phyloP scores from a whole-genome alignment of 2,797 vertebrate genomes.

The Triplophysa bombifrons region DNA sequence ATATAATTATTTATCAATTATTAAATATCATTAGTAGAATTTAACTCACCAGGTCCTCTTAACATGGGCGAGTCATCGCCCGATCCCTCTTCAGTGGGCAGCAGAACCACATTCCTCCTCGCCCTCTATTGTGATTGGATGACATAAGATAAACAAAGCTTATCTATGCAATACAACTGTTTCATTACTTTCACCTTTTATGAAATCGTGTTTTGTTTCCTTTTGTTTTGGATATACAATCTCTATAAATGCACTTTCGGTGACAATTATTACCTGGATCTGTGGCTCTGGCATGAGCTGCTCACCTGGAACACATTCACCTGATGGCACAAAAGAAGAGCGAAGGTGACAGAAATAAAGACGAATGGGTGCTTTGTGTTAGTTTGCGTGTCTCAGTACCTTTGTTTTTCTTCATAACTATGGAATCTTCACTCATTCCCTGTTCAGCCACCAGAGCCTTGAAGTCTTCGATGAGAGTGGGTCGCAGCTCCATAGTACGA shows the following conservation, averaged over 20 bases:
- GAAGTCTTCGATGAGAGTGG: conserved; percentile 81
- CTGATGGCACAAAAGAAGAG: conserved; percentile 64
- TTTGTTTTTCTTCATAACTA: conserved; percentile 78
- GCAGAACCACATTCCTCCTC: conserved; percentile 64
- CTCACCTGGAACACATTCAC: conserved; percentile 85
- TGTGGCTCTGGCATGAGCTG: conserved; percentile 39
- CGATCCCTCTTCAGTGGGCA: conserved; percentile 72
- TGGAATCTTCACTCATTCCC: conserved; percentile 73
- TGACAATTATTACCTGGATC: conserved; percentile 60
- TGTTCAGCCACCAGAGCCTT: conserved; percentile 76
- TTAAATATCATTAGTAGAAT: not conserved
- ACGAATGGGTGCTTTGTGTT: not conserved
- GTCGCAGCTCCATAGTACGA: conserved; percentile 75
- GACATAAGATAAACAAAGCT: not conserved
- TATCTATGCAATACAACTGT: not conserved
- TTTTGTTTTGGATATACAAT: too few relatives aligned
- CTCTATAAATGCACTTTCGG: too few relatives aligned
- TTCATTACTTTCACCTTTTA: not conserved
- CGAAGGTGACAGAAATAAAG: not conserved
- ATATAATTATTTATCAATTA: too few relatives aligned
- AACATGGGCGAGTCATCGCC: conserved; percentile 46
- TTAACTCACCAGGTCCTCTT: conserved; percentile 43
- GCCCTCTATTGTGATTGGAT: conserved; percentile 60
- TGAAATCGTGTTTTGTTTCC: not conserved
- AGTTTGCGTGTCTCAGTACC: conserved; percentile 67